Base-by-base conservation (phyloP, 2,113 vertebrate genomes). In the Athene noctua region DNA sequence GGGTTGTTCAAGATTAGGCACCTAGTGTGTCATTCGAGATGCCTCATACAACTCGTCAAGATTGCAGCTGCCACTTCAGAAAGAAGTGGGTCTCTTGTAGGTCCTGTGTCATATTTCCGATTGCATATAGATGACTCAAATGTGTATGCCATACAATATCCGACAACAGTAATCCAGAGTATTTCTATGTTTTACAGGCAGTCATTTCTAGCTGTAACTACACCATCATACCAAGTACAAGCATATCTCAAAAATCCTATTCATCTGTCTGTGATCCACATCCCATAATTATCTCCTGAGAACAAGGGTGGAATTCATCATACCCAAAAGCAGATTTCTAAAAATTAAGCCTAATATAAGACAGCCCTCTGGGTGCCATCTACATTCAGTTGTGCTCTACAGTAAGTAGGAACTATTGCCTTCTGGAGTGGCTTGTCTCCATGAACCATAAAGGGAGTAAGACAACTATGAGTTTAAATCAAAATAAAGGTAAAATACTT, bases 61-160 rank as follows among this genome's bases (percentile, higher is more conserved):
- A 68, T 16, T 70, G 44, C 85, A 94, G 86, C 79, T 94, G 75
- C 58, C 36, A 77, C 91, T 93, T 97, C 58, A 94, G 83, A 90
- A 66, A 90, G 62, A 90, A 93, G 30, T 57, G 52, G 7, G 26
- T 75, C 62, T 66, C 58, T 88, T 86, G 40, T 92, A 90, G 61
- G 30, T 75, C 66, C 44, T 86, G 26, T 86, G 46, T 57, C 36
- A 8, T 58, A 83, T 77, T 83, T 94, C 75, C 40, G 77, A 3
- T 52, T 70, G 55, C 52, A 22, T 73, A 65, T 9, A 17, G 49
- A 65, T 83, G 67, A 75, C 40, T 95, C 71, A 96, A 72, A 86
- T 13, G 42, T 1, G 2, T 49, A 49, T 90, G 93, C 90, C 58
- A 94, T 85, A n/a, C 30, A 86, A 30, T 61, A 73, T 67, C 61